Percentiles rank a stretch among this genome's conserved stretches.
Evolutionary conservation across 2,888 invertebrate species (phyloP).

Genomic region (Cremastinae sp.): DNA sequence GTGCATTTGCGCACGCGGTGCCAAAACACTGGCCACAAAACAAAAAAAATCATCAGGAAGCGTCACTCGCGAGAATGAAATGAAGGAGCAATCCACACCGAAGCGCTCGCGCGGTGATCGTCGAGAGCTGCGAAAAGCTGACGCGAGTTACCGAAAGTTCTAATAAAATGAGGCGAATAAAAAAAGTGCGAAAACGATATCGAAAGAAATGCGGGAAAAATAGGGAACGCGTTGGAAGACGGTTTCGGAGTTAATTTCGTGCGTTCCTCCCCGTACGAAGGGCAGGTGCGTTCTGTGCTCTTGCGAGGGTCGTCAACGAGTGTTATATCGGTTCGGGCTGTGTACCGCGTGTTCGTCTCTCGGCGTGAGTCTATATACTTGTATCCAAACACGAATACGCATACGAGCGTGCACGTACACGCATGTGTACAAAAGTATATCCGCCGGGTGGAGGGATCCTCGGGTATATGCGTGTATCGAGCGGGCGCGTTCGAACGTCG

Average conservation of each 20-base stretch:
- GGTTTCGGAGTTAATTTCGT: background rate
- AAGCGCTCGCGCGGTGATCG: background rate
- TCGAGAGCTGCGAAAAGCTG: too few species aligned
- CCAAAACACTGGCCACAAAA: slow-evolving; percentile 39
- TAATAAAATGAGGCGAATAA: too few species aligned
- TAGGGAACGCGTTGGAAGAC: background rate
- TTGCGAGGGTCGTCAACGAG: slow-evolving; percentile 61
- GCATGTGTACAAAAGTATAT: slow-evolving; percentile 14
- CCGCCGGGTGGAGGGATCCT: slow-evolving; percentile 11
- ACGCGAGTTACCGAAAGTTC: too few species aligned
- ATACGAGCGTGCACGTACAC: background rate
- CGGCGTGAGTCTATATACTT: slow-evolving; percentile 1
- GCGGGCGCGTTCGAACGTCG: slow-evolving; percentile 17
- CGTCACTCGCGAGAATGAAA: slow-evolving; percentile 7
- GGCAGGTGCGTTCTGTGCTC: slow-evolving; percentile 70
- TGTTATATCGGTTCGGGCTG: slow-evolving; percentile 63
- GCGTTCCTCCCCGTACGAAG: slow-evolving; percentile 63
- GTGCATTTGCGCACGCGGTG: slow-evolving; percentile 48
- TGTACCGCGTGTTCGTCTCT: slow-evolving; percentile 47
- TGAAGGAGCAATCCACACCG: background rate
- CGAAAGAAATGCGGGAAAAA: background rate
- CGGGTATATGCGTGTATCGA: slow-evolving; percentile 35
- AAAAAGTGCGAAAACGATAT: background rate
- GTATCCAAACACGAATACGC: background rate
- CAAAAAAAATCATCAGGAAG: slow-evolving; percentile 6